These are phyloP conservation scores for Helarctos malayanus DNA, from an alignment of 2,797 vertebrate genomes.

Conservation along the genomic window DNA sequence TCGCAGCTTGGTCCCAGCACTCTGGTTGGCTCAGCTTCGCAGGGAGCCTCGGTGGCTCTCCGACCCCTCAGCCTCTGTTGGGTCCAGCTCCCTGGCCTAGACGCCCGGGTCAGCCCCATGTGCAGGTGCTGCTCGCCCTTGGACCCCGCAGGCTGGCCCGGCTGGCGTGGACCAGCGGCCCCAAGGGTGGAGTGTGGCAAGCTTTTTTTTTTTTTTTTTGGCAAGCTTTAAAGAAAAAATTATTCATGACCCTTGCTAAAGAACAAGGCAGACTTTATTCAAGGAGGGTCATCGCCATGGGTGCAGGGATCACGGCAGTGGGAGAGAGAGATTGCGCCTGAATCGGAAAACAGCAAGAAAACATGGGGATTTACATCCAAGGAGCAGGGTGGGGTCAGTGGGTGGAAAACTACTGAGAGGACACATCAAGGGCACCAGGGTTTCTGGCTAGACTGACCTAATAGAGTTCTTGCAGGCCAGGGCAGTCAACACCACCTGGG, in stretches of 20 bases:
- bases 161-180: background rate
- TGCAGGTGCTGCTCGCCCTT: background rate
- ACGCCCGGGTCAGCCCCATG: accelerated
- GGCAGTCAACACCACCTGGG: background rate
- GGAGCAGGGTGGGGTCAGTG: background rate
- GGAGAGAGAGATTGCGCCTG: too few species aligned
- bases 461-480: background rate
- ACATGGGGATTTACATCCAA: background rate
- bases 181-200: background rate
- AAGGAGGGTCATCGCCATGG: background rate
- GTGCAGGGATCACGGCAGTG: background rate
- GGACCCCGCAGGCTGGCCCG: background rate
- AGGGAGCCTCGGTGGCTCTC: background rate
- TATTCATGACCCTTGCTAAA: background rate
- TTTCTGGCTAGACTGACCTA: background rate
- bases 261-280: background rate
- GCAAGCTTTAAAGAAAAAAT: background rate
- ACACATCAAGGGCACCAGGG: accelerated
- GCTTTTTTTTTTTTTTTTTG: background rate
- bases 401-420: background rate
- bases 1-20: too few species aligned
- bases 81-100: background rate
- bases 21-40: background rate
- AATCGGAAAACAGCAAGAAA: background rate
- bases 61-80: background rate